phyloP scores from a whole-genome alignment of 92 coral and sea anemone species.

The Diadumene lineata region DNA sequence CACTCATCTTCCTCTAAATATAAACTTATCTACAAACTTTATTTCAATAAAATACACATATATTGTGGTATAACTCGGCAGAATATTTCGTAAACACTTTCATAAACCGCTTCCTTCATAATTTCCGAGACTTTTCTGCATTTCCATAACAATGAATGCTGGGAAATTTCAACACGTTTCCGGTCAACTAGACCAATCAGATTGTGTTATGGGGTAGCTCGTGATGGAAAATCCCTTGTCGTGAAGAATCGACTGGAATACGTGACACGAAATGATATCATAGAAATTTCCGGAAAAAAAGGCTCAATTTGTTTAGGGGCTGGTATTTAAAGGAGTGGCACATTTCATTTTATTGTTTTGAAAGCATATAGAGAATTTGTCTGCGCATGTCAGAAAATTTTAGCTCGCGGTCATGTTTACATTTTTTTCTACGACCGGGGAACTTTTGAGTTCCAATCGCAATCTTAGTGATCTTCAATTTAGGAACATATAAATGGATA shows the following conservation, averaged over 20 bases:
- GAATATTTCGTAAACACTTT: background rate
- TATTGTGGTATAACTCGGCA: background rate
- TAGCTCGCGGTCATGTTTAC: no score
- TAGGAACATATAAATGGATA: no score
- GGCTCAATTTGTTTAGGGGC: no score
- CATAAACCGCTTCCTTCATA: background rate
- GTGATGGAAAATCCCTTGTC: constrained; percentile 18
- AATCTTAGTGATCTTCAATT: no score
- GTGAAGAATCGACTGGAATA: constrained; percentile 14
- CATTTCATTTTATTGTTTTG: no score
- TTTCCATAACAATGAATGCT: constrained; percentile 5
- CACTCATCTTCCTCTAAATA: constrained; percentile 12
- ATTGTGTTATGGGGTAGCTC: no score
- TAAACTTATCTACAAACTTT: background rate
- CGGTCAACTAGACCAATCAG: constrained; percentile 30
- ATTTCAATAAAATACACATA: background rate
- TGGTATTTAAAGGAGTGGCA: no score
- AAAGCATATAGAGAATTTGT: no score
- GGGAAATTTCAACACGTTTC: constrained; percentile 20
- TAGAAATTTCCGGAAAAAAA: background rate
- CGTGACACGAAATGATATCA: constrained; percentile 2
- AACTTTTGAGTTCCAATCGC: no score
- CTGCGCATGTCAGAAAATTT: no score
- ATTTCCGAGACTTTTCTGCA: background rate
- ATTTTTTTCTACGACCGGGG: no score